Evolutionary conservation across 2,113 vertebrate genomes (phyloP).

Genomic region (Toxotes chatareus): DNA sequence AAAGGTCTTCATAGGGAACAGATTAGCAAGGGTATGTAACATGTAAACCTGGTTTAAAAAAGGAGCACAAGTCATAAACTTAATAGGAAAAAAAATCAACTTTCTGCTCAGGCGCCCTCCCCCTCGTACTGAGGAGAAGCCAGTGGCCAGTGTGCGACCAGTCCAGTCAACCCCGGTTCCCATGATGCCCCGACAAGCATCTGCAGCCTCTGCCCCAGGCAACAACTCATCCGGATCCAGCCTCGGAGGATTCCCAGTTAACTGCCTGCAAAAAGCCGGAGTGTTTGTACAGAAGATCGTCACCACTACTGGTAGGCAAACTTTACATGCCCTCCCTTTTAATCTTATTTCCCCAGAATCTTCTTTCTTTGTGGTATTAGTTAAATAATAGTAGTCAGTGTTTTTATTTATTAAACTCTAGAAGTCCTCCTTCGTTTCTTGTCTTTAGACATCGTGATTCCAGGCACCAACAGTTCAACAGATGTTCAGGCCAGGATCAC

Average conservation of each 20-base stretch:
- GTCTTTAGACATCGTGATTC: conserved; percentile 93
- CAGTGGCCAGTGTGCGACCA: conserved; percentile 88
- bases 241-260: conserved; percentile 90
- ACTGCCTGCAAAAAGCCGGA: conserved; percentile 94
- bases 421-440: neutral
- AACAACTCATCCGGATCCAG: conserved; percentile 80
- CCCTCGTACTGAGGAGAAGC: conserved; percentile 89
- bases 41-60: neutral
- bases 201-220: conserved; percentile 69
- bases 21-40: too few relatives aligned
- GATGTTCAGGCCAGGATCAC: conserved; percentile 93
- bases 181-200: conserved; percentile 89
- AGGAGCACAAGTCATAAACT: neutral
- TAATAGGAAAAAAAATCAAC: neutral
- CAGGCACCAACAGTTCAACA: conserved; percentile 92
- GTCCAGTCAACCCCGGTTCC: conserved; percentile 92
- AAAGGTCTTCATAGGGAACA: neutral
- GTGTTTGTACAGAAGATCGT: conserved; percentile 98
- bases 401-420: neutral
- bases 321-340: neutral
- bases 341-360: neutral
- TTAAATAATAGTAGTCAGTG: neutral
- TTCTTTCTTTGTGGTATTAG: neutral
- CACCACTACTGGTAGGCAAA: conserved; percentile 90
- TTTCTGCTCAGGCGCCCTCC: conserved; percentile 87